Base-by-base conservation (phyloP, 2,113 vertebrate species). In the Sinocyclocheilus maitianheensis region DNA sequence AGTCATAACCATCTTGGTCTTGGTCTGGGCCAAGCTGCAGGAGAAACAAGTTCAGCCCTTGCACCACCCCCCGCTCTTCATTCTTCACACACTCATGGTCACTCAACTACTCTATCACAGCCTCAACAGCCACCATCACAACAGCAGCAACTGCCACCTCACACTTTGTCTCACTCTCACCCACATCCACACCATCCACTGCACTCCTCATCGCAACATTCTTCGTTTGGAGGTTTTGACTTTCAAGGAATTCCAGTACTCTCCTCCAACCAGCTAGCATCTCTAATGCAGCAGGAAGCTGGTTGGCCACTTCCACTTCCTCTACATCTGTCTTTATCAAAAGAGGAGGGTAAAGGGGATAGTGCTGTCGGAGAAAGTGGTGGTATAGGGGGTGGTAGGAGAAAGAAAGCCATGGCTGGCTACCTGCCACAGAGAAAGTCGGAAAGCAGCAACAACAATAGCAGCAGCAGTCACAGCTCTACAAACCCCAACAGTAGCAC, bases 221-320 rank as follows among this genome's bases (percentile, higher is more conserved):
- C 95, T 43, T 94, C 95, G 4, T 88, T 95, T 37, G 88, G 95
- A 84, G 89, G 95, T 84, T 96, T 96, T 92, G 95, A 96, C 90
- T 96, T 96, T 89, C 95, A 96, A 92, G 95, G 95, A 80, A 96
- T 96, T 84, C 95, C 95, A 34, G 95, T 96, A 24, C 95, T 96
- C 20, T 96, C 95, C 5, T 95, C 95, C 71, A 96, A 96, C 92
- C 95, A 96, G 84, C 92, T 96, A 87, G 95, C 95, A 55, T 95
- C 95, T 81, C 87, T 95, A 65, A 95, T 96, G 94, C 94, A 95
- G 80, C 95, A 96, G 89, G 95, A 96, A 87, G 91, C 94, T 77
- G 94, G 95, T 58, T 91, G 95, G 88, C 93, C 95, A 20, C 94
- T 96, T 53, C 94, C 94, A 7, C 90, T 95, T 75, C 95, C 95